Conservation (phyloP, 2,888 invertebrate genomes). For the Punctoribates punctum region DNA sequence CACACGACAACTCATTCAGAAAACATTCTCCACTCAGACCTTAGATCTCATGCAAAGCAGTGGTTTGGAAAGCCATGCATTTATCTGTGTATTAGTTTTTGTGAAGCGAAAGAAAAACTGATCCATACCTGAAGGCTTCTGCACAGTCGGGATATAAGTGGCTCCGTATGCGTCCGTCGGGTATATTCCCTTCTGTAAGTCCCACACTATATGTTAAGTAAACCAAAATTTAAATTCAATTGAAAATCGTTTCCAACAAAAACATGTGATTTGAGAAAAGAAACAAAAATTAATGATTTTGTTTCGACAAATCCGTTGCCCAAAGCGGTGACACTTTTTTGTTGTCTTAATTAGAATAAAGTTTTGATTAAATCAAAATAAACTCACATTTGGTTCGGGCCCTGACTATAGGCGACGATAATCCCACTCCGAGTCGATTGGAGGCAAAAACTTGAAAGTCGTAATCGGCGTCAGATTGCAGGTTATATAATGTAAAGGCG, state of each 20-base stretch:
- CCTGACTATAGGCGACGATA: conserved; percentile 89
- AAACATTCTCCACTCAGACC: not conserved
- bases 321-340: not conserved
- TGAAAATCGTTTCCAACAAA: not conserved
- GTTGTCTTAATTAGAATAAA: not conserved
- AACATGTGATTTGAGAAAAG: too few relatives aligned
- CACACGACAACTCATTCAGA: not conserved
- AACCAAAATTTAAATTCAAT: not conserved
- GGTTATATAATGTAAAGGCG: conserved; percentile 81
- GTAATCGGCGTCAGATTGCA: conserved; percentile 84
- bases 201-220: conserved; percentile 53
- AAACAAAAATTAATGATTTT: not conserved
- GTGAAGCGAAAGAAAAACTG: not conserved
- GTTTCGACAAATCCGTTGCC: not conserved
- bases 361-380: conserved; percentile 17
- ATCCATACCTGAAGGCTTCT: conserved; percentile 66
- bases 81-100: conserved; percentile 27
- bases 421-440: conserved; percentile 89
- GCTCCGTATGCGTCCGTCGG: conserved; percentile 71
- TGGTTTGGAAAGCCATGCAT: conserved; percentile 21
- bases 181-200: conserved; percentile 69
- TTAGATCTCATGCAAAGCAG: conserved; percentile 15
- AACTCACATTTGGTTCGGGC: conserved; percentile 79
- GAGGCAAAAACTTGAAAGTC: conserved; percentile 95
- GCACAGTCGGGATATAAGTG: conserved; percentile 66